phyloP scores from a whole-genome alignment of 2,797 vertebrate species.

The Hafferia zeledoni region DNA sequence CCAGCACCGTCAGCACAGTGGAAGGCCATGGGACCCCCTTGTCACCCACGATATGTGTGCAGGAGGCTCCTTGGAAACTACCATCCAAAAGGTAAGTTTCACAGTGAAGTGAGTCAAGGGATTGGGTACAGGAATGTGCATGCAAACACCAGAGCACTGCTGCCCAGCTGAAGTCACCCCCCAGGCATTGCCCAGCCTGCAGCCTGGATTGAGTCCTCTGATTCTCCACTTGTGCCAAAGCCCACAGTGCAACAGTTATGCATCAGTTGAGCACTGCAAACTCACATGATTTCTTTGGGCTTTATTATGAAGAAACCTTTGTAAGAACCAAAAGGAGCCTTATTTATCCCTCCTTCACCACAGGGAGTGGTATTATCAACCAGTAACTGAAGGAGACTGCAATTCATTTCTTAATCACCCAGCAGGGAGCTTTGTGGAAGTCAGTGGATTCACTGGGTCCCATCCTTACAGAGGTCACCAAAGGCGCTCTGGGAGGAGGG shows the following conservation, averaged over 20 bases:
- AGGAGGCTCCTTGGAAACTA: slow-evolving; percentile 90
- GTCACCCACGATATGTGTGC: slow-evolving; percentile 83
- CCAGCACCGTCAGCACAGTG: slow-evolving; percentile 86
- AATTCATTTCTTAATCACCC: background rate
- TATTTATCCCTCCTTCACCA: background rate
- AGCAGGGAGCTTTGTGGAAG: background rate
- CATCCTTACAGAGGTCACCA: background rate
- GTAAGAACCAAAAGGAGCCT: background rate
- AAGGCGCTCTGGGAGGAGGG: background rate
- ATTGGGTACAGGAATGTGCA: background rate
- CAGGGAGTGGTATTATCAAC: background rate
- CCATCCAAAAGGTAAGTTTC: slow-evolving; percentile 87
- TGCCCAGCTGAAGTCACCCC: background rate
- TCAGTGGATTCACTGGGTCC: background rate
- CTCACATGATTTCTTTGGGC: background rate
- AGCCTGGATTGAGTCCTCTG: background rate
- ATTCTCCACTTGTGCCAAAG: background rate
- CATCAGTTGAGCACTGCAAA: background rate
- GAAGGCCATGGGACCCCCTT: slow-evolving; percentile 86
- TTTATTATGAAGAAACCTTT: background rate
- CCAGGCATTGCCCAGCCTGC: background rate
- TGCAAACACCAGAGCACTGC: background rate
- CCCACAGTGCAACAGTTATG: accelerated
- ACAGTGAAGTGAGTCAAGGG: background rate
- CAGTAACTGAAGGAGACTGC: background rate